These are phyloP conservation scores for Aphelenchoides avenae DNA, from an alignment of 1,140 invertebrate genomes.

Conservation along the genomic window DNA sequence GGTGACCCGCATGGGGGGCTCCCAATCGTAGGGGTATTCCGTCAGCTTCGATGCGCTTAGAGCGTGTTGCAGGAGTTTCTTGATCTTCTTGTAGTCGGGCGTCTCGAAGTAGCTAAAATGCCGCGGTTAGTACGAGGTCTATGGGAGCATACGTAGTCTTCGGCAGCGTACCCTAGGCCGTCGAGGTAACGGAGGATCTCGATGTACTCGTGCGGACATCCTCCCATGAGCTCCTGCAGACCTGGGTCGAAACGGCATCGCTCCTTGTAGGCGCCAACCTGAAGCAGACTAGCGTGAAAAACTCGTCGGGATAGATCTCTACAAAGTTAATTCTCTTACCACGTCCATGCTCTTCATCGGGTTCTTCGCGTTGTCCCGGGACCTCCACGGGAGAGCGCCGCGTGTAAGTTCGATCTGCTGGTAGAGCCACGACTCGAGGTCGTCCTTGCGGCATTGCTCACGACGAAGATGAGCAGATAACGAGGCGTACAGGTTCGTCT, in stretches of 20 bases:
- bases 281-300: too few species aligned
- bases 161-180: not conserved
- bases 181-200: slow-evolving; percentile 29
- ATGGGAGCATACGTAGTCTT: not conserved
- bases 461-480: slow-evolving; percentile 34
- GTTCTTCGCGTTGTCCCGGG: too few species aligned
- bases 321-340: slow-evolving; percentile 1
- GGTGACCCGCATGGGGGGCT: too few species aligned
- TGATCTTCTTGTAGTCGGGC: slow-evolving; percentile 24
- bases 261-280: slow-evolving; percentile 33
- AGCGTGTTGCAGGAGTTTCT: slow-evolving; percentile 6
- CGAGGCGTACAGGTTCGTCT: slow-evolving; percentile 43
- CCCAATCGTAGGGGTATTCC: slow-evolving; percentile 22
- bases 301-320: not conserved
- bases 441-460: slow-evolving; percentile 36
- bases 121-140: not conserved
- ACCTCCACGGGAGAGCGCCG: slow-evolving; percentile 37
- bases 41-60: slow-evolving; percentile 1
- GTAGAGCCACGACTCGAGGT: slow-evolving; percentile 38
- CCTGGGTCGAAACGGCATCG: slow-evolving; percentile 33
- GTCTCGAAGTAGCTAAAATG: slow-evolving; percentile 21
- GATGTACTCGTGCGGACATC: slow-evolving; percentile 31
- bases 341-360: slow-evolving; percentile 18
- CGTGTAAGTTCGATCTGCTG: slow-evolving; percentile 37
- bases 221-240: slow-evolving; percentile 31